Evolutionary conservation across 2,888 invertebrate genomes (phyloP), one percentile per base, ranked within the genome.

Genomic region (Cordilura impudica): DNA sequence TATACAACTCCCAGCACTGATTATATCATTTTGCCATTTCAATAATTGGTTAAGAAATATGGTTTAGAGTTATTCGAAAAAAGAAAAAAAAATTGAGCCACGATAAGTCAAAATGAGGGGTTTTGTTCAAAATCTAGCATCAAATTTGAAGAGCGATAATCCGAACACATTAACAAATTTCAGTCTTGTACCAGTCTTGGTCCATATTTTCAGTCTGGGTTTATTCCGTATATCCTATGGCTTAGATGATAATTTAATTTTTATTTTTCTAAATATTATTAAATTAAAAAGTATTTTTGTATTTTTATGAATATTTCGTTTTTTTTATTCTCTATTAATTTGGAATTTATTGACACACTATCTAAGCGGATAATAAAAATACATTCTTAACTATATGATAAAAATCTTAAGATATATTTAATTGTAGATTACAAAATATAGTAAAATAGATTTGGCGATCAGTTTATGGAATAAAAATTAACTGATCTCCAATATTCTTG

Each of bases 371-470:
- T 53, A 66, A 74, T 54, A 73, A 67, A 58, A 49, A 58, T 63
- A 75, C 51, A 72, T 72, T 79, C 54, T 71, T 74, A 66, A 76
- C 51, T 66, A 71, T 74, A 31, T 61, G 47, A 66, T 67, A 71
- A 71, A 73, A 71, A 74, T 73, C 53, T 54, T 74, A 74, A 74
- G 65, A 74, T 67, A 58, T 19, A 39, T 53, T 43, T 63, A 31
- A 16, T 23, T 12, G 35, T 16, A 63, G 7, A 21, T 45, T 47
- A 53, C 16, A 58, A 39, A 58, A 35, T 39, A 39, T 39, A n/a
- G 5, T n/a, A 51, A 51, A 54, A 18, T 43, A 23, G 0, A 53
- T 51, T 69, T 73, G 54, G 43, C 47, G 31, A 60, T 29, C 66
- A 74, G 74, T 70, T 66, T 71, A 60, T 60, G 53, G 45, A 71